Conservation (phyloP, 2,113 vertebrate species). For the Leucosticte australis region DNA sequence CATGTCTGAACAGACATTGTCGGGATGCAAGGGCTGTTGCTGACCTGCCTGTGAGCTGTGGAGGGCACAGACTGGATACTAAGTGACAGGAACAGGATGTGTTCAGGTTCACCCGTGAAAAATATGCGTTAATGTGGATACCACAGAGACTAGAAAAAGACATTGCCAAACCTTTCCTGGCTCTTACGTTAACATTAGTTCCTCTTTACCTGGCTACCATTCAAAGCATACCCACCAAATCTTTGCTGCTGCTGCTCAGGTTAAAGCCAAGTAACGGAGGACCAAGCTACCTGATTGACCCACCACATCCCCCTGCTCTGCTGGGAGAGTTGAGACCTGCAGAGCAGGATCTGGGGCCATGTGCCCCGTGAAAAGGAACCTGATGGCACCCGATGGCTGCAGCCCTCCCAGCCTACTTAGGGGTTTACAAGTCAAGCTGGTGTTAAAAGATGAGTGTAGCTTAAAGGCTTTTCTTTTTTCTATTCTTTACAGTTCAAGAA, state of each 20-base stretch:
- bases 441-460: neutral
- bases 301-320: neutral
- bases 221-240: neutral
- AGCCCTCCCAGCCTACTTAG: accelerated
- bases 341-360: neutral
- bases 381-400: neutral
- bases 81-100: neutral
- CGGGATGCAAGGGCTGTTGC: neutral
- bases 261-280: neutral
- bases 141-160: neutral
- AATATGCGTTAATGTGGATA: neutral
- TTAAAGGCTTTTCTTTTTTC: neutral
- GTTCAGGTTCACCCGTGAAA: neutral
- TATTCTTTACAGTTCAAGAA: neutral
- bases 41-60: accelerated
- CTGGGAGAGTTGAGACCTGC: neutral
- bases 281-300: accelerated
- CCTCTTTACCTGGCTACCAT: neutral
- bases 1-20: neutral
- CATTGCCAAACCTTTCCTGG: neutral
- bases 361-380: accelerated
- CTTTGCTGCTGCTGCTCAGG: neutral
- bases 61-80: neutral
- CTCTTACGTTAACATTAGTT: neutral
- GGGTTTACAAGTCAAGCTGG: neutral